phyloP scores from a whole-genome alignment of 2,113 vertebrate genomes.

The Leuciscus idus region DNA sequence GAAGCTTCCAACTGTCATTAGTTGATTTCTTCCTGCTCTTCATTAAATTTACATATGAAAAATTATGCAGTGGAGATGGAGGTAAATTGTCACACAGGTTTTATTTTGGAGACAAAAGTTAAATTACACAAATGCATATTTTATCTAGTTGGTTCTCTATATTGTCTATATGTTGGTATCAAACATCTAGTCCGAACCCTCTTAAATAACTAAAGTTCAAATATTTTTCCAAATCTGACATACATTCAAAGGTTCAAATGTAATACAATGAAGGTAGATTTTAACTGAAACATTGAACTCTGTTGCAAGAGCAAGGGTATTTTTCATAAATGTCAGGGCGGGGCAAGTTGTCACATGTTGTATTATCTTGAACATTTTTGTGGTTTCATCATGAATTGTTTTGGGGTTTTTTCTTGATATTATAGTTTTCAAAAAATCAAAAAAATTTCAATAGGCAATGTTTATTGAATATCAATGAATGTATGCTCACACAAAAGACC shows the following conservation, averaged over 20 bases:
- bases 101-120: background rate
- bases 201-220: background rate
- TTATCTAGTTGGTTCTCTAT: background rate
- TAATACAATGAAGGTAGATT: background rate
- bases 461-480: background rate
- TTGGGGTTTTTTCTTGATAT: background rate
- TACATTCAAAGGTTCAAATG: background rate
- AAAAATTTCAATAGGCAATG: background rate
- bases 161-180: background rate
- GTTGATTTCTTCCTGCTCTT: background rate
- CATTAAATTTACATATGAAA: background rate
- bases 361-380: background rate
- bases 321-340: background rate
- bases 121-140: background rate
- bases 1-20: background rate
- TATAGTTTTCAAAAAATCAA: too few relatives aligned
- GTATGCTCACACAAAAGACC: background rate
- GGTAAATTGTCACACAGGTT: background rate
- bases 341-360: background rate
- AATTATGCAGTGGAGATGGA: background rate
- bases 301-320: background rate
- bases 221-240: background rate
- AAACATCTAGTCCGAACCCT: background rate
- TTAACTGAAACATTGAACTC: background rate
- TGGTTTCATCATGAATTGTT: background rate